Evolutionary conservation across 2,888 invertebrate species (phyloP).

Genomic region (Idaea straminata): DNA sequence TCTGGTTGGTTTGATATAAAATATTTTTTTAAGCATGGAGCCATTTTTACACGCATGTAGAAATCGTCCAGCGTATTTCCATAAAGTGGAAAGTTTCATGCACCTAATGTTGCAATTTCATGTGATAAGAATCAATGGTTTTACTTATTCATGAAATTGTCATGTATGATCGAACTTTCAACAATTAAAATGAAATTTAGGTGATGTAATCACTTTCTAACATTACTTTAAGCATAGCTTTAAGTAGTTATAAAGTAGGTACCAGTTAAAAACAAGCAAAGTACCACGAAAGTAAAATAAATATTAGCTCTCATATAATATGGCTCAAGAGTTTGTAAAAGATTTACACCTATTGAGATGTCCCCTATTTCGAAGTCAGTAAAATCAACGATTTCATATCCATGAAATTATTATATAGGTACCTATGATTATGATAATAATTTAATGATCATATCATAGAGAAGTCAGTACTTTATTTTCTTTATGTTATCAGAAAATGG

Average conservation of each 20-base stretch:
- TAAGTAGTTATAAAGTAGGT: too few species aligned
- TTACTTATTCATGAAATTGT: slow-evolving; percentile 31
- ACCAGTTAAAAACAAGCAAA: too few species aligned
- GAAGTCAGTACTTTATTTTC: neutral
- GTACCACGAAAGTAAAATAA: too few species aligned
- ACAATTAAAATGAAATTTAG: neutral
- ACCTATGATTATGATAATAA: too few species aligned
- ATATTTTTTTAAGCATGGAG: slow-evolving; percentile 26
- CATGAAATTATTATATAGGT: too few species aligned
- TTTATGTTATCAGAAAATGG: neutral
- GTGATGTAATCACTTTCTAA: neutral
- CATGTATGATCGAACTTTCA: slow-evolving; percentile 17
- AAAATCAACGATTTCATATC: too few species aligned
- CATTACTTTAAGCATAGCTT: neutral
- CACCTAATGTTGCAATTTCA: slow-evolving; percentile 18
- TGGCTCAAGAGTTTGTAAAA: too few species aligned
- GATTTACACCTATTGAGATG: too few species aligned
- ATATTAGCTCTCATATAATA: too few species aligned
- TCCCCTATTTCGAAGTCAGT: too few species aligned
- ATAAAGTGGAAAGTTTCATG: slow-evolving; percentile 12
- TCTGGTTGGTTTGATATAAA: slow-evolving; percentile 19
- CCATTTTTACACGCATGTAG: slow-evolving; percentile 29
- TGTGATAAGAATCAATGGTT: slow-evolving; percentile 17
- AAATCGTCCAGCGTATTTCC: slow-evolving; percentile 8
- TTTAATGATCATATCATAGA: too few species aligned